These are phyloP conservation scores for Anguilla marmorata DNA, from an alignment of 2,797 vertebrate species.

Conservation along the genomic window DNA sequence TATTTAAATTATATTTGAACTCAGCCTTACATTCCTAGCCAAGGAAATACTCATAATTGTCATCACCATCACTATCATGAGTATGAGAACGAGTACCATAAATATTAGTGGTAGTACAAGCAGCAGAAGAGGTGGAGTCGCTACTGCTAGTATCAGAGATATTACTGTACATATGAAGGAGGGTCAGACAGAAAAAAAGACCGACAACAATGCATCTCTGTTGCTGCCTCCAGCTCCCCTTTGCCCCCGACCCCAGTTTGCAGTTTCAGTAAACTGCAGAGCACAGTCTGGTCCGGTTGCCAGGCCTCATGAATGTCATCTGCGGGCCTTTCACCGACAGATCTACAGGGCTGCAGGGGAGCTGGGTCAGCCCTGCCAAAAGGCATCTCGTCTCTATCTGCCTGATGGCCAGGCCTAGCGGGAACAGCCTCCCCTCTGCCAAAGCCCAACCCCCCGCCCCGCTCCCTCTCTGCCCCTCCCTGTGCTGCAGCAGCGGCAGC, in stretches of 20 bases:
- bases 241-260: slow-evolving; percentile 28
- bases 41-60: background rate
- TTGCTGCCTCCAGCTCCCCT: slow-evolving; percentile 16
- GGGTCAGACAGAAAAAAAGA: background rate
- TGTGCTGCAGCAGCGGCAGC: slow-evolving; percentile 55
- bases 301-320: slow-evolving; percentile 66
- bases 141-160: background rate
- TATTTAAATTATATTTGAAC: background rate
- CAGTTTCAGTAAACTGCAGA: slow-evolving; percentile 42
- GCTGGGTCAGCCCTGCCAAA: slow-evolving; percentile 70
- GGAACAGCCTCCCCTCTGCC: slow-evolving; percentile 40
- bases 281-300: slow-evolving; percentile 68
- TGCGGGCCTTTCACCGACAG: slow-evolving; percentile 40
- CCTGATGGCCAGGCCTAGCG: slow-evolving; percentile 38
- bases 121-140: background rate
- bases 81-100: too few relatives aligned
- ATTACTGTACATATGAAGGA: slow-evolving; percentile 45
- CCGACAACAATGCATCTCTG: slow-evolving; percentile 17
- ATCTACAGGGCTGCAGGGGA: slow-evolving; percentile 43
- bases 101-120: background rate
- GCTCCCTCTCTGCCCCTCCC: slow-evolving; percentile 23
- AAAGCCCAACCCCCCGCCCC: slow-evolving; percentile 15
- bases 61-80: background rate
- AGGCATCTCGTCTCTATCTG: slow-evolving; percentile 63
- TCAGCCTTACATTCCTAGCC: background rate